Percentiles rank a stretch among this genome's conserved stretches.
Evolutionary conservation across 2,888 invertebrate species (phyloP).

Genomic region (Chaitophorus viminalis): DNA sequence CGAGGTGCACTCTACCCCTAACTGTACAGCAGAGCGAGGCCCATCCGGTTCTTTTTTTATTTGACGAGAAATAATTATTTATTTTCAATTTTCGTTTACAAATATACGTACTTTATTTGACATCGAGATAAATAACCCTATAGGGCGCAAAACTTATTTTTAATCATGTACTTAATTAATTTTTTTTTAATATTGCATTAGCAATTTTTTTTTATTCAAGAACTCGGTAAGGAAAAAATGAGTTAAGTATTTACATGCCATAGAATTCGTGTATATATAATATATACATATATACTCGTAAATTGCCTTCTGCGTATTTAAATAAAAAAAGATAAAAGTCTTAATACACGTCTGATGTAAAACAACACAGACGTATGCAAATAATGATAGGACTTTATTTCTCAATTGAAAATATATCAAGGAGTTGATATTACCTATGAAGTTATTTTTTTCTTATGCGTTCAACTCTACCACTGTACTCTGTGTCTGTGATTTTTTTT

Average conservation of each 20-base stretch:
- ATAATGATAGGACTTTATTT: neutral
- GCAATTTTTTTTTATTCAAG: too few species aligned
- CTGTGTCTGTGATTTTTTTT: neutral
- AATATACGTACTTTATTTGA: neutral
- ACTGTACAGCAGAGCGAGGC: too few species aligned
- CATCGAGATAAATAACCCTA: too few species aligned
- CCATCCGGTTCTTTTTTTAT: neutral
- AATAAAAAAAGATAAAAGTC: neutral
- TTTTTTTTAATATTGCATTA: too few species aligned
- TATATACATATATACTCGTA: neutral
- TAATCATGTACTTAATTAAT: too few species aligned
- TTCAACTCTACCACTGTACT: neutral
- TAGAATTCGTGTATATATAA: neutral
- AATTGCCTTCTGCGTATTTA: neutral
- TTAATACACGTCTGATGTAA: neutral
- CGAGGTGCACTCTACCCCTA: too few species aligned
- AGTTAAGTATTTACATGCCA: neutral
- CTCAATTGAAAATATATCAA: neutral
- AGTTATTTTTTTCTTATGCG: neutral
- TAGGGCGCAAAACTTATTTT: too few species aligned
- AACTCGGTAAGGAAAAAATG: neutral
- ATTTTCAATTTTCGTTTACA: slow-evolving; percentile 9
- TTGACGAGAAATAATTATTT: neutral
- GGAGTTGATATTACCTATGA: neutral
- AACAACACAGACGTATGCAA: neutral